Base-by-base conservation (phyloP, 2,888 invertebrate genomes). In the Aplocera efformata region DNA sequence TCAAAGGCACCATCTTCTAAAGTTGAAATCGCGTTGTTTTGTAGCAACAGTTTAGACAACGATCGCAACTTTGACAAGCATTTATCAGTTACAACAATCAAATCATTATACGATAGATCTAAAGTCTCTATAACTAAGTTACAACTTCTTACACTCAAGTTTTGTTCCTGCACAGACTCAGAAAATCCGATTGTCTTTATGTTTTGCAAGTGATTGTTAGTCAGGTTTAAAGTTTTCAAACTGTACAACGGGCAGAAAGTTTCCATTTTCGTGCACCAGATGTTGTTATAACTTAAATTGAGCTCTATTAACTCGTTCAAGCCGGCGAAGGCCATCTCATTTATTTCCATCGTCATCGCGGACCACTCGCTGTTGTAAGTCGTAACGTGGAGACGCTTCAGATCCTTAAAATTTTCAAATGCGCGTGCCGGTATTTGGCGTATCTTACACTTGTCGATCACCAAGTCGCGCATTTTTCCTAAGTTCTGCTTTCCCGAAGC, bases 291-390 rank as follows among this genome's bases (percentile, higher is more conserved):
- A 52, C 91, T 92, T 39, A 95, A 79, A 76, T 94, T 91, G 55
- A 94, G 88, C 61, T 90, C 89, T 48, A 91, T 89, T 36, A 94
- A 86, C 74, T 92, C 92, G 44, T 90, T 90, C 60, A 94, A 80
- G 22, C 93, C 91, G 43, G 91, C 79, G 53, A 95, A 91, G 48
- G 94, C 92, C 64, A 92, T 92, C 32, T 92, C 89, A 63, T 92
- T 90, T 38, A 94, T 72, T 60, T 94, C 94, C 81, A 94, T 88
- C 56, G 92, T 92, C 91, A 94, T 92, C 22, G 93, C 91, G 10
- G 94, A 93, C 94, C 94, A 94, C 67, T 94, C 94, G 52, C 92
- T 92, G 79, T 94, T 94, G 71, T 92, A 92, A 17, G 94, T 94
- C 40, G 92, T 91, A 60, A 96, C 79, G 33, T 92, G 90, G 39